Evolutionary conservation across 1,140 invertebrate species (phyloP), one percentile per base, ranked within the genome.

Genomic region (Neotoxoptera formosana): DNA sequence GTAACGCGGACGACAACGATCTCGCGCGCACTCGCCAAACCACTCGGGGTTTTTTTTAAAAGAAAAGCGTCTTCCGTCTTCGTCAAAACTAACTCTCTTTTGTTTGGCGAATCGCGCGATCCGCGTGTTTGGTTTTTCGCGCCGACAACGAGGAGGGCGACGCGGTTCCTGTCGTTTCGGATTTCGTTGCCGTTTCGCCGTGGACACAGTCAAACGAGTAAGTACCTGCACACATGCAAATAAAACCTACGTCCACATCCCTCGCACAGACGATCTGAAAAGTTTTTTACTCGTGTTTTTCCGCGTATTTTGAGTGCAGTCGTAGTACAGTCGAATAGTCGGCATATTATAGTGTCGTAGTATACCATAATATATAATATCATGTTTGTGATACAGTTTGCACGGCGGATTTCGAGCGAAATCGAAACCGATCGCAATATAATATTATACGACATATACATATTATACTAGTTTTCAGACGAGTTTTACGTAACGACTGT

Each of bases 401-500:
- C 3, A 89, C n/a, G 30, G 41, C n/a, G 30, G 41, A 83, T 83
- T 81, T 53, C 48, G 48, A 84, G 76, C 76, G 91, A 93, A 93
- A 93, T 93, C 91, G 81, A 86, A 93, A 93, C 91, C 48, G 81
- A 83, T 81, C 76, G 48, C 7, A 47, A 86, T 47, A 30, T 47
- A 47, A 86, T 84, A 84, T 84, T 48, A 47, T 87, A 87, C 41
- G 21, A 47, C 30, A 17, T 30, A 17, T 30, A 47, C 23, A 20
- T 30, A 34, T n/a, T 14, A 30, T 60, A 90, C 89, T 45, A 30
- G 89, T 90, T 90, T 90, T 67, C 56, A 56, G 91, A 93, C 91
- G 81, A 53, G 91, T 93, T 93, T 93, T 93, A 93, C 81, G 76
- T 93, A 93, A 93, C 25, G 81, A 51, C 90, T 20, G 60, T 67